phyloP scores from a whole-genome alignment of 2,888 invertebrate genomes.

The Thalpophila matura region DNA sequence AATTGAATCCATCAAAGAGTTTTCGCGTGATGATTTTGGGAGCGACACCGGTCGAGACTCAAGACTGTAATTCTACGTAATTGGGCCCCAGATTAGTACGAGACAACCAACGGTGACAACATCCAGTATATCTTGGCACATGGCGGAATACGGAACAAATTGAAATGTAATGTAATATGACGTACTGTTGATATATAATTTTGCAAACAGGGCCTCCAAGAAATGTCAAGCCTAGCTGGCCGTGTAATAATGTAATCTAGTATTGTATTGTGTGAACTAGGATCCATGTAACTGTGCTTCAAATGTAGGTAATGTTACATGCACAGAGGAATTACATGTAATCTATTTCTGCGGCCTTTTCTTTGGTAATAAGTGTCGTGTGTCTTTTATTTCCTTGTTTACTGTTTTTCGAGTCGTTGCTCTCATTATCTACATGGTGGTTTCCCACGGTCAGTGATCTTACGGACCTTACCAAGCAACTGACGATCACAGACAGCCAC shows the following conservation, averaged over 20 bases:
- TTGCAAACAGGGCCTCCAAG: conserved; percentile 13
- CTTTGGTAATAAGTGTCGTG: conserved; percentile 6
- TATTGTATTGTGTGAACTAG: conserved; percentile 57
- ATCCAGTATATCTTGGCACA: conserved; percentile 8
- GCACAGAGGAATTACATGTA: too few relatives aligned
- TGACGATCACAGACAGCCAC: too few relatives aligned
- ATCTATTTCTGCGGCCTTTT: conserved; percentile 33
- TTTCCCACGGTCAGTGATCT: too few relatives aligned
- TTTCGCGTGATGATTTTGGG: conserved; percentile 71
- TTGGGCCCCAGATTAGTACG: conserved; percentile 65
- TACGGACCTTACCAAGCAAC: too few relatives aligned
- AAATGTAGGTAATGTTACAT: conserved; percentile 45
- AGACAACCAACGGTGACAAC: conserved; percentile 30
- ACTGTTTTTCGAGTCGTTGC: neutral
- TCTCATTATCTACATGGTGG: too few relatives aligned
- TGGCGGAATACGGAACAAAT: neutral
- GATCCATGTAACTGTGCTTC: conserved; percentile 45
- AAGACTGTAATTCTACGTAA: conserved; percentile 73
- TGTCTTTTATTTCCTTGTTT: conserved; percentile 6
- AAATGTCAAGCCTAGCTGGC: conserved; percentile 10
- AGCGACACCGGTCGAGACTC: conserved; percentile 52
- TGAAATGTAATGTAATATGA: neutral
- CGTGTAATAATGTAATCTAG: conserved; percentile 5
- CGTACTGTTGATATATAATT: neutral
- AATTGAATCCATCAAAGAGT: conserved; percentile 37